Conservation (phyloP, 2,797 vertebrate genomes). For the Artibeus lituratus region DNA sequence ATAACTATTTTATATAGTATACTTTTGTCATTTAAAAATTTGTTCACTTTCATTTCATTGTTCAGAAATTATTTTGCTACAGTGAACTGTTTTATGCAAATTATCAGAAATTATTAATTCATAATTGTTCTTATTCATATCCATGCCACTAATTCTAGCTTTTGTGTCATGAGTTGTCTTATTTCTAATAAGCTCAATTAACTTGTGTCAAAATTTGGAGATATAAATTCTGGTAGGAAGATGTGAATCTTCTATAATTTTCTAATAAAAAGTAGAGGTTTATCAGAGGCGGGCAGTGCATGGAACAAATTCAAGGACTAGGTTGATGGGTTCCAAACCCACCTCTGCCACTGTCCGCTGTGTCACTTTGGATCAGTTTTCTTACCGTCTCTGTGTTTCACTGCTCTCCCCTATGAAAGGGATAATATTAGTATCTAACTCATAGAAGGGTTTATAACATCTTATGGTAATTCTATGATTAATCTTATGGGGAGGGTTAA, state of each 20-base stretch:
- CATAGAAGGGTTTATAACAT: background rate
- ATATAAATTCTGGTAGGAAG: background rate
- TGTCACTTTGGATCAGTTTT: background rate
- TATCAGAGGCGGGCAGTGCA: background rate
- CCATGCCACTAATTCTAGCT: background rate
- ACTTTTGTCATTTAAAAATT: background rate
- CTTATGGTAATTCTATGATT: background rate
- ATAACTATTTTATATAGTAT: background rate
- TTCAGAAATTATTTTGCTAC: background rate
- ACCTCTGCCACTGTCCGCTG: background rate
- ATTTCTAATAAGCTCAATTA: conserved; percentile 29
- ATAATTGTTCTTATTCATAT: background rate
- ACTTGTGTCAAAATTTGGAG: background rate
- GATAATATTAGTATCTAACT: background rate
- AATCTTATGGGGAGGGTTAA: background rate
- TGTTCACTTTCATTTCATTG: background rate
- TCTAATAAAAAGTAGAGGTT: background rate
- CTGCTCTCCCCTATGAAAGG: background rate
- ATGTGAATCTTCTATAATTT: background rate
- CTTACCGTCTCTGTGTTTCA: background rate
- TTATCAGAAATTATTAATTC: background rate
- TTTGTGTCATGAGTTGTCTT: background rate
- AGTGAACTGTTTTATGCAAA: background rate
- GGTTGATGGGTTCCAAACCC: background rate
- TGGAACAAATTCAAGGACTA: background rate